Conservation (phyloP, 2,888 invertebrate genomes). For the Eupithecia pulchellata region DNA sequence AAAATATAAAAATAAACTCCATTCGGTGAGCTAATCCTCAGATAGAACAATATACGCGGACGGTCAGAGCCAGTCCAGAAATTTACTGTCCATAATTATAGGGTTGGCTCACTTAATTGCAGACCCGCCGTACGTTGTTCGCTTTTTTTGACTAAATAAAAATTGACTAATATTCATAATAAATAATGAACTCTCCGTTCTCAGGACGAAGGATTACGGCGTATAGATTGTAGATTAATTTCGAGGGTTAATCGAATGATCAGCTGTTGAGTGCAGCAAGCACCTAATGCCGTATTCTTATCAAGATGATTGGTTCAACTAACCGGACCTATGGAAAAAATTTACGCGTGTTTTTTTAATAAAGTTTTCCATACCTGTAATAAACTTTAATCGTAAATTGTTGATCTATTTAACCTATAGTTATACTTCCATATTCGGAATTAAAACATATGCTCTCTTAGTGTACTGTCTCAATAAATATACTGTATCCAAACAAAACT, state of each 20-base stretch:
- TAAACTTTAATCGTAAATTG: not conserved
- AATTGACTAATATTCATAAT: slow-evolving; percentile 86
- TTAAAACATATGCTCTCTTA: not conserved
- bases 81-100: slow-evolving; percentile 95
- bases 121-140: slow-evolving; percentile 78
- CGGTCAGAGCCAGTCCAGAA: slow-evolving; percentile 88
- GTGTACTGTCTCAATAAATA: not conserved
- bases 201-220: slow-evolving; percentile 73
- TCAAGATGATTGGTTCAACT: slow-evolving; percentile 1
- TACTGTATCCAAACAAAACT: not conserved
- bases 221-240: slow-evolving; percentile 79
- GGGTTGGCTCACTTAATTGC: slow-evolving; percentile 93
- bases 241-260: slow-evolving; percentile 64
- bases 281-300: slow-evolving; percentile 13
- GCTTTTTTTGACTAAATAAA: slow-evolving; percentile 84
- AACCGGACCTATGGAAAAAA: not conserved
- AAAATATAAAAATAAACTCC: slow-evolving; percentile 38
- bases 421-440: too few species aligned
- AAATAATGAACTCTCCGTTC: slow-evolving; percentile 83
- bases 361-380: not conserved
- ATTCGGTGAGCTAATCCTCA: slow-evolving; percentile 70
- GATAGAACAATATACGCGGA: slow-evolving; percentile 80
- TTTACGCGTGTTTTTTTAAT: not conserved
- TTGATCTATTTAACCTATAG: not conserved
- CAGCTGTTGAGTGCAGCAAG: slow-evolving; percentile 41